Conservation (phyloP, 2,797 vertebrate genomes). For the Gallinago nigripennis region DNA sequence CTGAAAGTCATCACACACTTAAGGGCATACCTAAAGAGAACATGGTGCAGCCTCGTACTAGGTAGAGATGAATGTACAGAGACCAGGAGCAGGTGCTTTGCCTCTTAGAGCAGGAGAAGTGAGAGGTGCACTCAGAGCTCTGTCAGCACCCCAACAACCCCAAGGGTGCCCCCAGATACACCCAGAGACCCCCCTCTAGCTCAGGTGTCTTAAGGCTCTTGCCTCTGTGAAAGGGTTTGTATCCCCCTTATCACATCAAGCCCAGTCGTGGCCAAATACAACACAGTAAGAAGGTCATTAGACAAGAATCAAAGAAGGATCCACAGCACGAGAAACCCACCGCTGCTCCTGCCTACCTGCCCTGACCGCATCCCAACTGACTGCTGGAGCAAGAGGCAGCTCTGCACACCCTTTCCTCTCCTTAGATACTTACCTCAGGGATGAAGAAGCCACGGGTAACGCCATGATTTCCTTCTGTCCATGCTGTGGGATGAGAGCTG, state of each 20-base stretch:
- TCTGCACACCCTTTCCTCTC: neutral
- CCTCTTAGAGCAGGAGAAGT: neutral
- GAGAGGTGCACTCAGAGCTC: neutral
- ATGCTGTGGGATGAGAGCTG: neutral
- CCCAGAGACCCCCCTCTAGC: fast-evolving
- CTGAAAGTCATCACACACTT: neutral
- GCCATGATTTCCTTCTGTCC: neutral
- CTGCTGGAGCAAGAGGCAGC: neutral
- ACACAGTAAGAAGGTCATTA: neutral
- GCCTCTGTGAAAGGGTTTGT: fast-evolving
- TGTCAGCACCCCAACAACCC: neutral
- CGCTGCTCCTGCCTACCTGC: too few relatives aligned
- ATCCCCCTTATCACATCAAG: neutral
- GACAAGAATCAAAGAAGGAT: neutral
- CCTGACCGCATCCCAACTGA: neutral
- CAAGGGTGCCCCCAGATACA: neutral
- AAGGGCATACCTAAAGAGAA: neutral
- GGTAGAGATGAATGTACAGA: neutral
- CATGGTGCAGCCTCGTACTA: fast-evolving
- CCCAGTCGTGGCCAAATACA: neutral
- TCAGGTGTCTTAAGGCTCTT: neutral
- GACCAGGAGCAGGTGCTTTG: fast-evolving
- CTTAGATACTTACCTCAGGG: neutral
- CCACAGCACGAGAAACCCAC: neutral
- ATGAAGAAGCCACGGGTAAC: neutral